A percentile compares a stretch with the other conserved stretches of the same genome.
Evolutionary conservation across 2,113 vertebrate genomes (phyloP).

Genomic region (Lampris incognitus): DNA sequence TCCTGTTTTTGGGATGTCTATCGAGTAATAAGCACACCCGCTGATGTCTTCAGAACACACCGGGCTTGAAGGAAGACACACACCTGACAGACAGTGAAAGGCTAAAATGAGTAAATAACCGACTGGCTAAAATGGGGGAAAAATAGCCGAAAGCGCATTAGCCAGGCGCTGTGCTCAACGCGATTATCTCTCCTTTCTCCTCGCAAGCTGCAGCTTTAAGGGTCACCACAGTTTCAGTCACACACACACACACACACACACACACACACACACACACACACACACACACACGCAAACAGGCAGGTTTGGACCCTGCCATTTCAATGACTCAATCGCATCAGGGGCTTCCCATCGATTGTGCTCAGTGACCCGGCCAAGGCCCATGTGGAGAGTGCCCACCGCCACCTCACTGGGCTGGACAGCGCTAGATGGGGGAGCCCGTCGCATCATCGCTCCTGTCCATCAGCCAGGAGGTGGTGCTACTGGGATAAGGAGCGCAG

Average conservation of each 20-base stretch:
- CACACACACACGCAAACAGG: conserved; percentile 55
- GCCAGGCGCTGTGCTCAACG: conserved; percentile 62
- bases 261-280: conserved; percentile 15
- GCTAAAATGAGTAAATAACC: conserved; percentile 62
- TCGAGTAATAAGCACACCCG: conserved; percentile 2
- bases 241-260: neutral
- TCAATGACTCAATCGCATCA: conserved; percentile 82
- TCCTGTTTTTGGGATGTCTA: conserved; percentile 37
- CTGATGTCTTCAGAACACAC: conserved; percentile 45
- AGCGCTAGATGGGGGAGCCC: conserved; percentile 10
- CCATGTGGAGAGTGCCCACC: conserved; percentile 57
- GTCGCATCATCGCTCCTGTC: conserved; percentile 24
- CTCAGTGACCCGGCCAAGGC: conserved; percentile 77
- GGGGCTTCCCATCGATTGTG: conserved; percentile 79
- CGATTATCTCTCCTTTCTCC: conserved; percentile 74
- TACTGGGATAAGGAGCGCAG: conserved; percentile 54
- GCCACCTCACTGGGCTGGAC: conserved; percentile 49
- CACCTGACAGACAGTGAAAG: conserved; percentile 56
- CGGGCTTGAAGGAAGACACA: conserved; percentile 35
- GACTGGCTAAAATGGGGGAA: conserved; percentile 46
- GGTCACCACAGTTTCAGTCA: conserved; percentile 64
- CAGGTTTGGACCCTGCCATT: conserved; percentile 71
- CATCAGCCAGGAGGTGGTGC: conserved; percentile 75
- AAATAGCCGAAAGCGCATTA: conserved; percentile 64
- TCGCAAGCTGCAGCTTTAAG: conserved; percentile 66